phyloP scores from a whole-genome alignment of 2,113 vertebrate genomes.

The Dromiciops gliroides region DNA sequence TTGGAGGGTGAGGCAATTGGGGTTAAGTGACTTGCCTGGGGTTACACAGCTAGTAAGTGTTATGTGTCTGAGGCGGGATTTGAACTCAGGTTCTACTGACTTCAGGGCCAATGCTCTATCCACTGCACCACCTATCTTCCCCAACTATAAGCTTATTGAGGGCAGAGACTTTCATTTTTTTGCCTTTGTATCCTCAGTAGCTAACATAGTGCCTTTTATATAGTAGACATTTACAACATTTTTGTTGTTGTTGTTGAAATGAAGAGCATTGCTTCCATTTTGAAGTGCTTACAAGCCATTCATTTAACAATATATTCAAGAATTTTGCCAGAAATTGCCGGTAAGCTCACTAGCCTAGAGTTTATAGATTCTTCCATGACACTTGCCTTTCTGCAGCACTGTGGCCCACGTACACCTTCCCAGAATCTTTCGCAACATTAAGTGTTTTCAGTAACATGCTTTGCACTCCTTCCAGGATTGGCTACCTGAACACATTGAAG shows the following conservation, averaged over 20 bases:
- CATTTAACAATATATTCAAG: background rate
- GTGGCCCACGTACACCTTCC: background rate
- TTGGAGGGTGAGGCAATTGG: too few relatives aligned
- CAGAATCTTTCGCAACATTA: background rate
- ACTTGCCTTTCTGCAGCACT: background rate
- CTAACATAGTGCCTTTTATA: background rate
- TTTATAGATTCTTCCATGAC: background rate
- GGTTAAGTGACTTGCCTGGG: too few relatives aligned
- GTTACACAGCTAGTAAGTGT: too few relatives aligned
- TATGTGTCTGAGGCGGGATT: too few relatives aligned
- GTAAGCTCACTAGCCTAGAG: background rate
- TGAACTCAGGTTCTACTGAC: too few relatives aligned
- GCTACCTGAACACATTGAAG: background rate
- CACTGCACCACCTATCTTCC: too few relatives aligned
- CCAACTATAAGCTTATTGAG: too few relatives aligned
- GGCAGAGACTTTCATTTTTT: background rate
- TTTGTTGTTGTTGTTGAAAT: background rate
- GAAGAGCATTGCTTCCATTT: background rate
- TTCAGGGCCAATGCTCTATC: too few relatives aligned
- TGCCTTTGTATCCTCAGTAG: background rate
- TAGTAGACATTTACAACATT: background rate
- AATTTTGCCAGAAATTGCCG: background rate
- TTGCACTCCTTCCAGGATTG: background rate
- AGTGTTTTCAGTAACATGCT: background rate
- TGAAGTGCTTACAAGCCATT: background rate